Conservation (phyloP, 2,113 vertebrate genomes). For the Cyprinodon brontotheroides region DNA sequence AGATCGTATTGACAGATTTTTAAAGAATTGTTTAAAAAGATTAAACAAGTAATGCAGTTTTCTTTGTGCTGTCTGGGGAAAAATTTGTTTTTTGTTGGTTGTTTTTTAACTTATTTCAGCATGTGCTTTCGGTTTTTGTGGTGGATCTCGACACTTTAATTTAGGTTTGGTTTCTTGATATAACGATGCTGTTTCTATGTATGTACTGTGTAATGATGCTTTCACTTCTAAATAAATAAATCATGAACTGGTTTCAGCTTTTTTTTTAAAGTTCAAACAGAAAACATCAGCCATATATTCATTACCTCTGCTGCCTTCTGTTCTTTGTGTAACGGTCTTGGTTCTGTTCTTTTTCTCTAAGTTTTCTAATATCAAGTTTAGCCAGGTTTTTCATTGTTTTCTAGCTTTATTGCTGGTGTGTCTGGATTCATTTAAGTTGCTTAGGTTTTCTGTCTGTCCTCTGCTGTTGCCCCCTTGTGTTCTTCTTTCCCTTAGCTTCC, state of each 20-base stretch:
- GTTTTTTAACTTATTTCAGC: conserved; percentile 39
- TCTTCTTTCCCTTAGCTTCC: too few species aligned
- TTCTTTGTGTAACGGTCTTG: not conserved
- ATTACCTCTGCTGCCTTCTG: not conserved
- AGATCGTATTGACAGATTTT: conserved; percentile 32
- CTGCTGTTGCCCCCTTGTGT: too few species aligned
- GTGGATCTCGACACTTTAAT: conserved; percentile 24
- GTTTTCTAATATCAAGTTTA: too few species aligned
- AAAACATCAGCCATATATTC: not conserved
- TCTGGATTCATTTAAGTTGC: too few species aligned
- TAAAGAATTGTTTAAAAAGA: conserved; percentile 3
- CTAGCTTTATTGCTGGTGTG: too few species aligned
- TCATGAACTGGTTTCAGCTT: not conserved
- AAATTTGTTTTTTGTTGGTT: not conserved
- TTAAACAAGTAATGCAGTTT: conserved; percentile 8
- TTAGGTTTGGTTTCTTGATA: conserved; percentile 21
- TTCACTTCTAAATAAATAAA: conserved; percentile 59
- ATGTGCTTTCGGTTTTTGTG: conserved; percentile 16
- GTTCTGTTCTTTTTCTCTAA: too few species aligned
- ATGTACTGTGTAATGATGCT: conserved; percentile 39
- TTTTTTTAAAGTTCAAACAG: not conserved
- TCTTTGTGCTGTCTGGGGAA: conserved; percentile 26
- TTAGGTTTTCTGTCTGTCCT: too few species aligned
- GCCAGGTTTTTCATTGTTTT: too few species aligned
- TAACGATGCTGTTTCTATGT: conserved; percentile 23